Percentiles rank a stretch among this genome's conserved stretches.
Conservation (phyloP, 2,113 vertebrate genomes). For the Mus pahari region DNA sequence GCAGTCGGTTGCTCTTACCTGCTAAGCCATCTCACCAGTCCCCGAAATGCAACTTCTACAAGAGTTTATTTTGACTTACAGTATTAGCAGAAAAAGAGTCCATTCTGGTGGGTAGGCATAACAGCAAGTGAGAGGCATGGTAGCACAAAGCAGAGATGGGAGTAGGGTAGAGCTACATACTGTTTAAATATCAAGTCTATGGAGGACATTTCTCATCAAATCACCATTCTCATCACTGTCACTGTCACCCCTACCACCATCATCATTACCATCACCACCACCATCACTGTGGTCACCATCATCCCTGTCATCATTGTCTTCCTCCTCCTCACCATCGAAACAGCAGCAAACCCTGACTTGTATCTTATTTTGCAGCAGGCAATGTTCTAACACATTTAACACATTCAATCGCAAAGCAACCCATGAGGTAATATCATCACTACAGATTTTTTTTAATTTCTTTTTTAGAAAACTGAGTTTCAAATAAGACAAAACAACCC, state of each 20-base stretch:
- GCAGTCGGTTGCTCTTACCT: too few species aligned
- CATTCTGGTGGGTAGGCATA: background rate
- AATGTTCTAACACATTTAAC: constrained; percentile 3
- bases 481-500: background rate
- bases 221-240: background rate
- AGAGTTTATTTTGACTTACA: background rate
- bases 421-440: background rate
- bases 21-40: too few species aligned
- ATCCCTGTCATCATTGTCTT: too few species aligned
- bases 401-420: constrained; percentile 29
- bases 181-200: background rate
- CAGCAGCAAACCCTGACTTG: background rate
- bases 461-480: background rate
- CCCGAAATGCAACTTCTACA: too few species aligned
- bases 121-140: background rate
- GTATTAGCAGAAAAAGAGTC: background rate
- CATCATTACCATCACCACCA: background rate
- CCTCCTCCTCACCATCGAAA: background rate
- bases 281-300: background rate
- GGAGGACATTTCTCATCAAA: background rate
- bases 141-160: background rate
- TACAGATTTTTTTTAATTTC: constrained; percentile 30
- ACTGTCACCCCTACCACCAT: too few species aligned
- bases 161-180: background rate
- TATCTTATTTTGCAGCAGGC: background rate